phyloP scores from a whole-genome alignment of 2,888 invertebrate genomes.

The Sarcophaga rosellei region DNA sequence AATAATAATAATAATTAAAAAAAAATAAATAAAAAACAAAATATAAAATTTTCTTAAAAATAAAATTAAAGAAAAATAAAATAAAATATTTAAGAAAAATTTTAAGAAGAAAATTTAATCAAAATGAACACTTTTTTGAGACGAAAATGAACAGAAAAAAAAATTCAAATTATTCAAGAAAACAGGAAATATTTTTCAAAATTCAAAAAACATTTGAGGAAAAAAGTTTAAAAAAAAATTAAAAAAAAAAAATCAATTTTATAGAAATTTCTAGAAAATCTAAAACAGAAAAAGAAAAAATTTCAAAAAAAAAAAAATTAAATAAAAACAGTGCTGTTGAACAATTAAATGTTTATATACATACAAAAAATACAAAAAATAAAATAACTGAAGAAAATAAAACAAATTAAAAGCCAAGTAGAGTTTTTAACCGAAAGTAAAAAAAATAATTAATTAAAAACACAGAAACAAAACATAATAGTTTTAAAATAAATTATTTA shows the following conservation, averaged over 20 bases:
- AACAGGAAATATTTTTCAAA: constrained; percentile 46
- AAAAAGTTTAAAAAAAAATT: neutral
- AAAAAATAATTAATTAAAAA: constrained; percentile 19
- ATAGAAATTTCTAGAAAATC: constrained; percentile 67
- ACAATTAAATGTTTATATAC: constrained; percentile 67
- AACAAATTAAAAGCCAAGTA: constrained; percentile 45
- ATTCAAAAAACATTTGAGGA: constrained; percentile 47
- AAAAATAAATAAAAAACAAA: neutral
- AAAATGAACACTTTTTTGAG: constrained; percentile 56
- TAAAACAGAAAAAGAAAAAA: constrained; percentile 58
- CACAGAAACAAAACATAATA: constrained; percentile 27
- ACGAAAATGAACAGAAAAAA: constrained; percentile 3
- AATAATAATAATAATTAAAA: constrained; percentile 2
- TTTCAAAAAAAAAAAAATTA: constrained; percentile 54
- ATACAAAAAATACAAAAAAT: constrained; percentile 25
- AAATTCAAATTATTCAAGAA: constrained; percentile 1
- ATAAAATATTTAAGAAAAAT: constrained; percentile 23
- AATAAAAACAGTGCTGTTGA: constrained; percentile 66
- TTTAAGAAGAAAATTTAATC: constrained; percentile 38
- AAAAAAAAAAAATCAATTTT: constrained; percentile 62
- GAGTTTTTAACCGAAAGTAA: constrained; percentile 44
- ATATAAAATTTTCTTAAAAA: constrained; percentile 40
- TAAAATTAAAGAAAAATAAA: constrained; percentile 50
- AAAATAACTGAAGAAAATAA: constrained; percentile 31
- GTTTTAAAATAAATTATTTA: constrained; percentile 9